phyloP scores from a whole-genome alignment of 2,113 vertebrate genomes.

The Oryzias celebensis region DNA sequence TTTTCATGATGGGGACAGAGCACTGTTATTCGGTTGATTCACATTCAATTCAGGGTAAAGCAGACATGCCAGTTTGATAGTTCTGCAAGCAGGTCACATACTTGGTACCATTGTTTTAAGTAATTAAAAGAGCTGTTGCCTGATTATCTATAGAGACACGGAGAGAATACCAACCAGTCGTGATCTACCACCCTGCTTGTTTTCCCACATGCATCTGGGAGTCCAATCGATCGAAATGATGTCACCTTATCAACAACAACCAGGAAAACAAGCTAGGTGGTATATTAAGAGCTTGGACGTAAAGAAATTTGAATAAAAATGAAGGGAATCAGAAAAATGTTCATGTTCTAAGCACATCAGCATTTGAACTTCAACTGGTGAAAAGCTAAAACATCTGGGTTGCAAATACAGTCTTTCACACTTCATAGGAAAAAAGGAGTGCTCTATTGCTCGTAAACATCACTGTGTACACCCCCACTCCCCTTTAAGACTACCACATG shows the following conservation, averaged over 20 bases:
- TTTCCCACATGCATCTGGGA: too few species aligned
- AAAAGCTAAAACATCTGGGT: constrained; percentile 16
- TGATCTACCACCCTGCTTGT: too few species aligned
- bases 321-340: too few species aligned
- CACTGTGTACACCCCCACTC: constrained; percentile 7
- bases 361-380: neutral
- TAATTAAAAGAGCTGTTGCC: neutral
- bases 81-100: neutral
- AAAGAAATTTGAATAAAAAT: too few species aligned
- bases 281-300: too few species aligned
- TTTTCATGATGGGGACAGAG: constrained; percentile 30
- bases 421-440: constrained; percentile 33
- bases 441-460: constrained; percentile 43
- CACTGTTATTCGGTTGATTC: constrained; percentile 12
- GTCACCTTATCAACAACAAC: too few species aligned
- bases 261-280: too few species aligned
- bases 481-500: constrained; percentile 37
- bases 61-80: neutral
- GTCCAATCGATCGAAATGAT: too few species aligned
- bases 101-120: neutral
- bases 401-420: constrained; percentile 38
- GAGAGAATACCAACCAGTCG: too few species aligned
- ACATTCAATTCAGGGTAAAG: constrained; percentile 13
- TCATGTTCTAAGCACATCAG: too few species aligned
- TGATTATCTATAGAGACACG: too few species aligned